phyloP scores from a whole-genome alignment of 2,113 vertebrate genomes.

The Tachuris rubrigastra region DNA sequence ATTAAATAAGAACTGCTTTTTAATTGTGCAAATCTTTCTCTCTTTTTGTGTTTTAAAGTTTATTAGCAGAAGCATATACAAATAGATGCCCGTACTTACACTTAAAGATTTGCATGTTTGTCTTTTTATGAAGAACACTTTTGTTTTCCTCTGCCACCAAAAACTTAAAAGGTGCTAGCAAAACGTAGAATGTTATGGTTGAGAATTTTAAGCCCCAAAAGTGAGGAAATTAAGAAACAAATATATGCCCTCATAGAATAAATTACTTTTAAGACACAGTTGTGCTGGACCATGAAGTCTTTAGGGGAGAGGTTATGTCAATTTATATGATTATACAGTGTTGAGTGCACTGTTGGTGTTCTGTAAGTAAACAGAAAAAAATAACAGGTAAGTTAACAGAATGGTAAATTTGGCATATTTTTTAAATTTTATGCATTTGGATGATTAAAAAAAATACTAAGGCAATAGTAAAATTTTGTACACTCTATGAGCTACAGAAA shows the following conservation, averaged over 20 bases:
- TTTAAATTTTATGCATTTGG: background rate
- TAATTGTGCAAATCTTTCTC: background rate
- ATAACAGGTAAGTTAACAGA: background rate
- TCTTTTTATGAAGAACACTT: background rate
- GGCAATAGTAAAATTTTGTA: background rate
- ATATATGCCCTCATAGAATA: background rate
- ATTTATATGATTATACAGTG: background rate
- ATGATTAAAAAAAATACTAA: background rate
- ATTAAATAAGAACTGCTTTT: background rate
- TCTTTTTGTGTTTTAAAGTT: background rate
- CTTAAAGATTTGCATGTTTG: background rate
- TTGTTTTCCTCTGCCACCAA: background rate
- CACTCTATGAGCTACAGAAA: background rate
- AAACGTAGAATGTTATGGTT: background rate
- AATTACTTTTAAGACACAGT: background rate
- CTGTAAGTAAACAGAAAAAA: background rate
- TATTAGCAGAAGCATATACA: background rate
- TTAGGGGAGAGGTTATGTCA: background rate
- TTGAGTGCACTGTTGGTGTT: background rate
- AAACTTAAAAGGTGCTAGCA: background rate
- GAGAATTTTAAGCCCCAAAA: background rate
- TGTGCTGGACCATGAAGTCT: background rate
- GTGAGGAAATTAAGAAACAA: background rate
- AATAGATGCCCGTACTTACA: background rate
- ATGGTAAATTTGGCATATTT: background rate